Evolutionary conservation across 1,140 invertebrate species (phyloP), one percentile per base, ranked within the genome.

Genomic region (Drosophila yakuba): DNA sequence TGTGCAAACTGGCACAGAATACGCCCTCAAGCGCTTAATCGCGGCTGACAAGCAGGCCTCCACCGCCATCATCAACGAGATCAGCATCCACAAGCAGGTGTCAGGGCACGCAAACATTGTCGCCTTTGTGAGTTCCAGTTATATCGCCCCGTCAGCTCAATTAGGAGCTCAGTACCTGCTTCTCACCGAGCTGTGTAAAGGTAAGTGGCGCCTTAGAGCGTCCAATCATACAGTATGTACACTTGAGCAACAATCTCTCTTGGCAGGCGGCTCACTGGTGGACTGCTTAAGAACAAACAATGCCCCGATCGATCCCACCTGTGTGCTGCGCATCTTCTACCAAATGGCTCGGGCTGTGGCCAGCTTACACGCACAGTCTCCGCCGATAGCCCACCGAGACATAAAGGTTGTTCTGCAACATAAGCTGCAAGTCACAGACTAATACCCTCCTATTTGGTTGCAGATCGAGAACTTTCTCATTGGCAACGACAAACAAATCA

Each of bases 311-410:
- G 94, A 95, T 50, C 94, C 95, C 48, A 95, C 96, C 48, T 95
- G 96, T 78, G 95, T 99, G n/a, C 94, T 97, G 78, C 95, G 95
- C 88, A 95, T 99, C 63, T 98, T 98, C 90, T 98, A 98, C 93
- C 98, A 99, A 93, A 96, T 96, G 57, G 97, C 97, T 74, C 94
- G 94, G 73, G 97, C 98, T 28, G 96, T 99, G 8, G 95, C 97
- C 76, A 97, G 98, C 92, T 97, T 99, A 96, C 98, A 99, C 91
- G 95, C 93, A 51, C 97, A 98, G 93, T 94, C 94, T 48, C 97
- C 97, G 11, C 96, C 98, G 3, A 96, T 99, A 61, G 95, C 97
- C 45, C 98, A 99, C 93, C 94, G 98, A 83, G 98, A 99, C 94
- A 95, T 93, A 91, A 94, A 94, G 93, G 93, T 94, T 84, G 14